Evolutionary conservation across 2,888 invertebrate genomes (phyloP).

Genomic region (Eupithecia tripunctaria): DNA sequence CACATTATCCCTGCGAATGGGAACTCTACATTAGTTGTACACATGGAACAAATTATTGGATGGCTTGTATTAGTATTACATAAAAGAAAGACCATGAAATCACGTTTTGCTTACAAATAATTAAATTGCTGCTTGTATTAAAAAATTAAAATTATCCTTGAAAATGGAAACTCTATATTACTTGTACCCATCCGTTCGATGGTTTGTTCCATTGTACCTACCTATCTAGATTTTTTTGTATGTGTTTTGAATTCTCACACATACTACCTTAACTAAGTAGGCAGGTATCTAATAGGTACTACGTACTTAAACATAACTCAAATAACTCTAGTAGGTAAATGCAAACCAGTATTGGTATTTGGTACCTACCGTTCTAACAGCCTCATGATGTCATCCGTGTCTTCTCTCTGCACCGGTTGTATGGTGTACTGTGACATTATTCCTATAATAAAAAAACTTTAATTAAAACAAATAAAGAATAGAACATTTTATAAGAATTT

Average conservation of each 20-base stretch:
- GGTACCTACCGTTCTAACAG: constrained; percentile 80
- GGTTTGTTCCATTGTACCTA: no score
- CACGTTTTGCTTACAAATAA: no score
- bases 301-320: background rate
- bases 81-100: no score
- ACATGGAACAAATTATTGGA: no score
- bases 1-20: no score
- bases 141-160: no score
- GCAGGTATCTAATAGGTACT: background rate
- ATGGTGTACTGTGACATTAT: constrained; percentile 51
- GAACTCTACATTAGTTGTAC: no score
- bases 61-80: no score
- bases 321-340: background rate
- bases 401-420: constrained; percentile 60
- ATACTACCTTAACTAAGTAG: background rate
- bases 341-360: background rate
- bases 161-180: no score
- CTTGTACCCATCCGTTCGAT: background rate
- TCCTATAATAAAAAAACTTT: constrained; percentile 1
- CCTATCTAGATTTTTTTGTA: no score
- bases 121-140: no score
- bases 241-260: no score
- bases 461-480: background rate
- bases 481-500: background rate
- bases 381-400: constrained; percentile 73